These are phyloP conservation scores for Tipula vernalis DNA, from an alignment of 2,888 invertebrate genomes.

Conservation along the genomic window DNA sequence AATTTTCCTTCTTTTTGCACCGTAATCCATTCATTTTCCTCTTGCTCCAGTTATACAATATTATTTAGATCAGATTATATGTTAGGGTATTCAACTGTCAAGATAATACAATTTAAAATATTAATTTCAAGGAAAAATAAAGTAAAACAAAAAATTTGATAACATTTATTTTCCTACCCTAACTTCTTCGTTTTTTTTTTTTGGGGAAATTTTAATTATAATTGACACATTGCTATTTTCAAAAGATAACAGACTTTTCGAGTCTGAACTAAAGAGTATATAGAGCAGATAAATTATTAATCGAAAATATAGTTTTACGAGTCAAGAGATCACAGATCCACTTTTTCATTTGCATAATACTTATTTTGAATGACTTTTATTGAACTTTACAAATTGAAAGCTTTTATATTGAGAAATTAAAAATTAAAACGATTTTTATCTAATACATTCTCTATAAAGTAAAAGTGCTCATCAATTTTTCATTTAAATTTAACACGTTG, in stretches of 20 bases:
- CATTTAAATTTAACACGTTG: not conserved
- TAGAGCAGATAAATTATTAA: not conserved
- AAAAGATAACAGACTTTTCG: not conserved
- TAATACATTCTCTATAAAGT: not conserved
- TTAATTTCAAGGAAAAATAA: not conserved
- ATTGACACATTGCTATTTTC: not conserved
- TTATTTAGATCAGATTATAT: not conserved
- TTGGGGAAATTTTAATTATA: not conserved
- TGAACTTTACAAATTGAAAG: not conserved
- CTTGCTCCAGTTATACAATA: not conserved
- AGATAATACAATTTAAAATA: not conserved
- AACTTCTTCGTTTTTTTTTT: not conserved
- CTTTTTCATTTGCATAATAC: not conserved
- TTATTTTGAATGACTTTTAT: not conserved
- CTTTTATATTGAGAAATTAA: not conserved
- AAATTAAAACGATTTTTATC: not conserved
- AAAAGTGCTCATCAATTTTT: not conserved
- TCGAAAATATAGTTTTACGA: not conserved
- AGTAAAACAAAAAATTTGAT: not conserved
- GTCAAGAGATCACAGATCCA: not conserved
- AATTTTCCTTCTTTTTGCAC: too few relatives aligned
- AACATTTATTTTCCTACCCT: not conserved
- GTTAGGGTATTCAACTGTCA: slow-evolving; percentile 4
- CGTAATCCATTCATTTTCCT: not conserved
- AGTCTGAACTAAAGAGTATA: not conserved